A percentile compares a stretch with the other conserved stretches of the same genome.
Evolutionary conservation across 2,113 vertebrate species (phyloP).

Genomic region (Onychostruthus taczanowskii): DNA sequence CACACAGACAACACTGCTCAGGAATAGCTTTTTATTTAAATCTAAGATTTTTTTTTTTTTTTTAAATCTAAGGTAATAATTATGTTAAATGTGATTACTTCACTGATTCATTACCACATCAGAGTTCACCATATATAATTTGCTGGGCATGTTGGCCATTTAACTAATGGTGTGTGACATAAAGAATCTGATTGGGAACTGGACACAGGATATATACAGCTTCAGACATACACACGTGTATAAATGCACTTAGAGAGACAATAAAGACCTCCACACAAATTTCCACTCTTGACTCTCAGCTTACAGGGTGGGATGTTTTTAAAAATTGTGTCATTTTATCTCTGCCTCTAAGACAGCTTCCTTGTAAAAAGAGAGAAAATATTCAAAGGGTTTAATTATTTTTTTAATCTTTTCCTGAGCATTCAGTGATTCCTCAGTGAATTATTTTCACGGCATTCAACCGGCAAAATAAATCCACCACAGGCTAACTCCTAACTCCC

Average conservation of each 20-base stretch:
- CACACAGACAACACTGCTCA: neutral
- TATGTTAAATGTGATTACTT: neutral
- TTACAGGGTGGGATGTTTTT: neutral
- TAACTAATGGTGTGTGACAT: neutral
- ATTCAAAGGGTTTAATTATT: neutral
- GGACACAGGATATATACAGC: neutral
- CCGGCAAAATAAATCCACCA: constrained; percentile 16
- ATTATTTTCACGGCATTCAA: neutral
- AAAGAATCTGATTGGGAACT: neutral
- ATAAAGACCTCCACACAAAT: neutral
- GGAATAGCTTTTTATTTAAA: neutral
- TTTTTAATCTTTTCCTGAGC: neutral
- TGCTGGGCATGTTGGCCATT: neutral
- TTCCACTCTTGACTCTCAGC: neutral
- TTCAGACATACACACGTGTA: neutral
- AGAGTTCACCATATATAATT: neutral
- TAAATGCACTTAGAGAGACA: neutral
- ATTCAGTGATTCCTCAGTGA: neutral
- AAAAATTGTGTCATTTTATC: neutral
- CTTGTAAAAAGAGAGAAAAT: neutral
- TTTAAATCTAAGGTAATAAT: neutral
- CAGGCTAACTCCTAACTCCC: neutral
- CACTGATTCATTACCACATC: neutral
- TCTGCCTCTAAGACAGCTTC: neutral
- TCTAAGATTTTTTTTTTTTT: neutral